Conservation (phyloP, 92 coral and sea anemone genomes). For the Paramuricea clavata region DNA sequence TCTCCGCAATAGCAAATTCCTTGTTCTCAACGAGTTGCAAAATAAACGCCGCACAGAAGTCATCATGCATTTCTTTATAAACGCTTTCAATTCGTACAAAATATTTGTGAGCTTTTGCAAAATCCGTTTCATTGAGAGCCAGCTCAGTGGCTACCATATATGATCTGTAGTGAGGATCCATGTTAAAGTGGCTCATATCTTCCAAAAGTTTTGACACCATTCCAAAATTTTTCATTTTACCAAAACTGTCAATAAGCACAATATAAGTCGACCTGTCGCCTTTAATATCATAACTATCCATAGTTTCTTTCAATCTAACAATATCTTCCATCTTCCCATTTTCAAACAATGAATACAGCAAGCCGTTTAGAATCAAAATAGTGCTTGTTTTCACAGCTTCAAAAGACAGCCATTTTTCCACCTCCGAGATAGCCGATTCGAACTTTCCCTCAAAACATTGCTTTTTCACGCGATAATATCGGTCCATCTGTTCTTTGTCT, state of each 20-base stretch:
- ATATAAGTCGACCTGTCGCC: slow-evolving; percentile 32
- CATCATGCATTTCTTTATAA: slow-evolving; percentile 23
- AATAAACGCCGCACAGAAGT: slow-evolving; percentile 19
- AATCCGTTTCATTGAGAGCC: not conserved
- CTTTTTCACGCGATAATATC: slow-evolving; percentile 20
- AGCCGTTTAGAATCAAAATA: slow-evolving; percentile 28
- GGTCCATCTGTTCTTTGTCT: slow-evolving; percentile 28
- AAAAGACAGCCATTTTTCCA: slow-evolving; percentile 1
- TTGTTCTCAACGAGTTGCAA: not conserved
- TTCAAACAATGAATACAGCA: not conserved
- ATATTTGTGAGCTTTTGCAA: slow-evolving; percentile 11
- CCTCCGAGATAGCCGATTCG: not conserved
- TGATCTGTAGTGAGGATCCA: slow-evolving; percentile 37
- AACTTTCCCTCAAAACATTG: slow-evolving; percentile 11
- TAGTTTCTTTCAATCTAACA: not conserved
- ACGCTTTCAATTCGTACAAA: slow-evolving; percentile 6
- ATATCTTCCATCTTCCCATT: not conserved
- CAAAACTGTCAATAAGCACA: slow-evolving; percentile 44
- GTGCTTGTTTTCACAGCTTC: not conserved
- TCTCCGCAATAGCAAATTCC: not conserved
- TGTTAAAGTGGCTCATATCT: not conserved
- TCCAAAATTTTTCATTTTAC: not conserved
- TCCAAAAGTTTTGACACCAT: slow-evolving; percentile 5
- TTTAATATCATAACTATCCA: not conserved
- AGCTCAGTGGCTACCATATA: not conserved